A percentile compares a stretch with the other conserved stretches of the same genome.
Conservation (phyloP, 2,113 vertebrate species). For the Aix galericulata region DNA sequence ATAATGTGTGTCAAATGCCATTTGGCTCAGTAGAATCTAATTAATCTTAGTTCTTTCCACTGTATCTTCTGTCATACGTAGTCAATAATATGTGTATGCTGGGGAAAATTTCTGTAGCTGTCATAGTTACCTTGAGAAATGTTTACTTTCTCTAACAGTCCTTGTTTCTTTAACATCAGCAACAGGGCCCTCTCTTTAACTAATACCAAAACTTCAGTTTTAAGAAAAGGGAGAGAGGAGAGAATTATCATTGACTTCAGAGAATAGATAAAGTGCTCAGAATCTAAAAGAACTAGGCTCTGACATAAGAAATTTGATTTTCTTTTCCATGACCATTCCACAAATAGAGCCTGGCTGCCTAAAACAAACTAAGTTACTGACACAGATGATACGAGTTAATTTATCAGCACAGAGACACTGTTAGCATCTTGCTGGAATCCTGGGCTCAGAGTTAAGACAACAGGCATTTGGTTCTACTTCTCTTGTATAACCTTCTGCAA, state of each 20-base stretch:
- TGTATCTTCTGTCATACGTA: neutral
- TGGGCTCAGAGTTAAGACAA: neutral
- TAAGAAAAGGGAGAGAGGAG: neutral
- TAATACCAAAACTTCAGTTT: neutral
- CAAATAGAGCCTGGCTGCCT: neutral
- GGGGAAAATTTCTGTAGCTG: neutral
- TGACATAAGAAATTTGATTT: neutral
- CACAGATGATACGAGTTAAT: neutral
- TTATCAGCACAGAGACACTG: neutral
- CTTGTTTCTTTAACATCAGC: neutral
- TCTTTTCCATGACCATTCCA: neutral
- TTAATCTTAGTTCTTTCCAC: constrained; percentile 15
- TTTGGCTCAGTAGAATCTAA: constrained; percentile 50
- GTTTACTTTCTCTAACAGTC: neutral
- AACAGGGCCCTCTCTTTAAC: neutral
- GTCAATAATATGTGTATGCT: neutral
- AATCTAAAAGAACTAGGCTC: neutral
- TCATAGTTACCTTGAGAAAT: neutral
- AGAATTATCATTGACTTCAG: neutral
- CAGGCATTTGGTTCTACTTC: neutral
- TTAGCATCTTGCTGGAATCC: neutral
- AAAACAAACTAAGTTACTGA: neutral
- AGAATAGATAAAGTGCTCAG: neutral
- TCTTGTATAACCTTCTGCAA: neutral
- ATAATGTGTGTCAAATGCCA: constrained; percentile 52